phyloP scores from a whole-genome alignment of 1,140 invertebrate genomes.

The Steinernema khuongi region DNA sequence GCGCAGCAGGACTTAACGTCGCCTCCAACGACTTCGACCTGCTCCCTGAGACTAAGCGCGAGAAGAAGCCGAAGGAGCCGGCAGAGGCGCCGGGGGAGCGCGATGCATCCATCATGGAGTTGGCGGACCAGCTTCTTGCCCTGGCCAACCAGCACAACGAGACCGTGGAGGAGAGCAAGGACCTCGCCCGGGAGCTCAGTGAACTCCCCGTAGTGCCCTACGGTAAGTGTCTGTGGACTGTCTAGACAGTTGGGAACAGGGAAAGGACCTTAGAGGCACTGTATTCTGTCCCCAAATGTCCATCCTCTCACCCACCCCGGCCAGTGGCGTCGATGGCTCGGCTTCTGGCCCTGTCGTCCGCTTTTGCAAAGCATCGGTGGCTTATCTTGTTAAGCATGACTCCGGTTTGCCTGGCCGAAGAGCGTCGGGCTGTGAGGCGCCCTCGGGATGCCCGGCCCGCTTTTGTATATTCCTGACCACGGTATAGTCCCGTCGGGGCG shows the following conservation, averaged over 20 bases:
- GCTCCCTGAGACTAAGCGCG: not conserved
- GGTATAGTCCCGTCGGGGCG: conserved; percentile 25
- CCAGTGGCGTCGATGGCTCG: too few species aligned
- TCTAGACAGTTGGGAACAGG: too few species aligned
- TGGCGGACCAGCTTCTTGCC: conserved; percentile 30
- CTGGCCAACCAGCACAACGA: conserved; percentile 34
- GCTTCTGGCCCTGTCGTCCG: too few species aligned
- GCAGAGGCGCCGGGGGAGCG: not conserved
- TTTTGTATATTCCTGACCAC: conserved; percentile 43
- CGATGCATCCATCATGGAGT: conserved; percentile 8
- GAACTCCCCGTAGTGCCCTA: not conserved
- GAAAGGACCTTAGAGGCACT: conserved; percentile 5
- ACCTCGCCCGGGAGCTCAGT: not conserved
- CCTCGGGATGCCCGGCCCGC: too few species aligned
- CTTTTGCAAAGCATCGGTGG: too few species aligned
- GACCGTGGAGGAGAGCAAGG: not conserved
- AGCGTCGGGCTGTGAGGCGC: too few species aligned
- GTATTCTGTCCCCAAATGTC: not conserved
- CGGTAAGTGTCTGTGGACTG: too few species aligned
- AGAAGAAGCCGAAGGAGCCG: not conserved
- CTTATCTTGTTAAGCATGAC: too few species aligned
- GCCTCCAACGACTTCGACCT: conserved; percentile 25
- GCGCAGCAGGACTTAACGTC: conserved; percentile 28
- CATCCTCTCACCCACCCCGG: not conserved
- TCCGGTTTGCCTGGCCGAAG: too few species aligned